A percentile compares a stretch with the other conserved stretches of the same genome.
These are phyloP conservation scores for Sparus aurata DNA, from an alignment of 2,797 vertebrate genomes.

Conservation along the genomic window DNA sequence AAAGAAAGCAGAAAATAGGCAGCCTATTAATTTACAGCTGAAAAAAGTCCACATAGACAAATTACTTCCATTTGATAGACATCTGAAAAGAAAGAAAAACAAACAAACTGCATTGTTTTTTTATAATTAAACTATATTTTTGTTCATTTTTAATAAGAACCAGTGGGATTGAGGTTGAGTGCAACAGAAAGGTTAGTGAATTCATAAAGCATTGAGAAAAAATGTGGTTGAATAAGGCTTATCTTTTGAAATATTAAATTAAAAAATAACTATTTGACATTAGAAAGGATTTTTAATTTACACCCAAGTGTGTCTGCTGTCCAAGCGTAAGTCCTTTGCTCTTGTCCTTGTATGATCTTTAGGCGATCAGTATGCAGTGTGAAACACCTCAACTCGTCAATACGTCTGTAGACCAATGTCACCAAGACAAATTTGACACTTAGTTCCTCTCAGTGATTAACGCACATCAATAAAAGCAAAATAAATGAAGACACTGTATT, in stretches of 20 bases:
- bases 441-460: slow-evolving; percentile 46
- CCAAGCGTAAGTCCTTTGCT: slow-evolving; percentile 12
- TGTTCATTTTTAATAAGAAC: neutral
- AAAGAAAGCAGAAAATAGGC: neutral
- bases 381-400: slow-evolving; percentile 56
- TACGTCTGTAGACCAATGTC: slow-evolving; percentile 62
- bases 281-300: neutral
- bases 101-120: neutral
- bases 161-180: neutral
- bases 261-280: neutral
- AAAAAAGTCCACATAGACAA: neutral
- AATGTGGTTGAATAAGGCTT: neutral
- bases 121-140: neutral
- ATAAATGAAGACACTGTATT: slow-evolving; percentile 26
- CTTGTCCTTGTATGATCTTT: slow-evolving; percentile 34
- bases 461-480: slow-evolving; percentile 49
- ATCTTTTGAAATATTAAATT: neutral
- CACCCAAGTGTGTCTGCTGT: neutral
- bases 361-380: slow-evolving; percentile 53
- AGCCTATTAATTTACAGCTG: neutral
- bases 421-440: slow-evolving; percentile 54
- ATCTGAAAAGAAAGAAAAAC: neutral
- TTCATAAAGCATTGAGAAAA: neutral
- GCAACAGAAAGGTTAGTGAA: neutral
- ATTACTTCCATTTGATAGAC: neutral